phyloP scores from a whole-genome alignment of 2,888 invertebrate genomes.

The Dermolepida albohirtum region DNA sequence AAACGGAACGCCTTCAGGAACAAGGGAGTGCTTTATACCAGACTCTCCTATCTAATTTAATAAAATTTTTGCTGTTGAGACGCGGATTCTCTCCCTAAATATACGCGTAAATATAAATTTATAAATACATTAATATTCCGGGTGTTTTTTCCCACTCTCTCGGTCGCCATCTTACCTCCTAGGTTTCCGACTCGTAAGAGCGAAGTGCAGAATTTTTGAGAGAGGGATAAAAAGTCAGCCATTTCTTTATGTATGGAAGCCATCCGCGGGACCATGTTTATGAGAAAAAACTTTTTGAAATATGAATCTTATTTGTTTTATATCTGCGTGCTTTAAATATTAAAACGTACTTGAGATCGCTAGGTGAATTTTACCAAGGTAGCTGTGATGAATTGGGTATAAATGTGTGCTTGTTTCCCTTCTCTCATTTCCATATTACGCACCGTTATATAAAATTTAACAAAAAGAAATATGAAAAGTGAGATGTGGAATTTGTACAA shows the following conservation, averaged over 20 bases:
- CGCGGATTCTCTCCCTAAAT: slow-evolving; percentile 7
- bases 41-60: slow-evolving; percentile 13
- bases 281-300: slow-evolving; percentile 31
- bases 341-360: slow-evolving; percentile 22
- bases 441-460: slow-evolving; percentile 7
- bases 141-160: slow-evolving; percentile 2
- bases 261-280: slow-evolving; percentile 24
- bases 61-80: slow-evolving; percentile 18
- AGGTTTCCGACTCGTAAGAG: not conserved
- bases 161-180: slow-evolving; percentile 5
- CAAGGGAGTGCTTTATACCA: not conserved
- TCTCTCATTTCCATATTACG: slow-evolving; percentile 9
- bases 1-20: too few relatives aligned
- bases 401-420: slow-evolving; percentile 4
- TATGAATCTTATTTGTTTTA: slow-evolving; percentile 37
- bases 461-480: not conserved
- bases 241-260: slow-evolving; percentile 21
- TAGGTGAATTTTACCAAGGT: slow-evolving; percentile 22
- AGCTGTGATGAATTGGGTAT: slow-evolving; percentile 25
- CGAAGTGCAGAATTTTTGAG: not conserved
- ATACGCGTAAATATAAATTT: slow-evolving; percentile 15
- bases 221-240: slow-evolving; percentile 17
- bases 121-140: slow-evolving; percentile 29
- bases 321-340: slow-evolving; percentile 35
- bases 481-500: too few relatives aligned